Evolutionary conservation across 2,888 invertebrate genomes (phyloP).

Genomic region (Elmis aenea): DNA sequence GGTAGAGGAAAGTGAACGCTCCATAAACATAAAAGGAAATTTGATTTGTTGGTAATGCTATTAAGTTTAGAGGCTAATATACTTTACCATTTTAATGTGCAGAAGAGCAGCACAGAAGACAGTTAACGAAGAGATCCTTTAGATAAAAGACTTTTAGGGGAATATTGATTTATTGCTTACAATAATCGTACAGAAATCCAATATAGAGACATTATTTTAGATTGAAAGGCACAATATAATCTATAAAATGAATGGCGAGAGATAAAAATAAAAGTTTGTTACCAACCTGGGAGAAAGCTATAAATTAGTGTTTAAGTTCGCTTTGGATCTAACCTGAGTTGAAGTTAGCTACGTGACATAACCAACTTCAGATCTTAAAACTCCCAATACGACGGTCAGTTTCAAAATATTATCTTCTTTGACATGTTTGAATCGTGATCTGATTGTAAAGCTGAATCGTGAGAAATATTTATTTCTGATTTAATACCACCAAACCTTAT

Average conservation of each 20-base stretch:
- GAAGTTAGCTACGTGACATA: conserved; percentile 24
- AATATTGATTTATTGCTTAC: conserved; percentile 11
- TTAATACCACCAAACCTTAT: too few species aligned
- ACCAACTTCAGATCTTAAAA: conserved; percentile 24
- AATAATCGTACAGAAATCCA: conserved; percentile 7
- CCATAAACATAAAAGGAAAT: too few species aligned
- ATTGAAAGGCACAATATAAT: conserved; percentile 13
- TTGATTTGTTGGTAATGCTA: too few species aligned
- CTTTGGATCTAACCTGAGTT: conserved; percentile 16
- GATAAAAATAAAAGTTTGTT: conserved; percentile 11
- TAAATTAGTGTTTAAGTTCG: conserved; percentile 20
- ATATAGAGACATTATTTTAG: conserved; percentile 8
- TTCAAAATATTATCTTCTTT: conserved; percentile 26
- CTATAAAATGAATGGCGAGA: conserved; percentile 7
- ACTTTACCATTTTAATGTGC: too few species aligned
- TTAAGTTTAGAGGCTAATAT: too few species aligned
- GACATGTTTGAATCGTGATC: conserved; percentile 21
- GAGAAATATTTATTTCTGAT: too few species aligned
- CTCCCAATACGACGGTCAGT: conserved; percentile 27
- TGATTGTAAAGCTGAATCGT: conserved; percentile 19
- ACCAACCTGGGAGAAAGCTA: conserved; percentile 10
- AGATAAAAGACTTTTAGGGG: conserved; percentile 9
- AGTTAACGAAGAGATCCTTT: too few species aligned
- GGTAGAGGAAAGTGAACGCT: too few species aligned
- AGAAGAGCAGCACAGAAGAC: too few species aligned